Percentiles rank a stretch among this genome's conserved stretches.
phyloP scores from a whole-genome alignment of 2,888 invertebrate genomes.

The Sylvicola cinctus region DNA sequence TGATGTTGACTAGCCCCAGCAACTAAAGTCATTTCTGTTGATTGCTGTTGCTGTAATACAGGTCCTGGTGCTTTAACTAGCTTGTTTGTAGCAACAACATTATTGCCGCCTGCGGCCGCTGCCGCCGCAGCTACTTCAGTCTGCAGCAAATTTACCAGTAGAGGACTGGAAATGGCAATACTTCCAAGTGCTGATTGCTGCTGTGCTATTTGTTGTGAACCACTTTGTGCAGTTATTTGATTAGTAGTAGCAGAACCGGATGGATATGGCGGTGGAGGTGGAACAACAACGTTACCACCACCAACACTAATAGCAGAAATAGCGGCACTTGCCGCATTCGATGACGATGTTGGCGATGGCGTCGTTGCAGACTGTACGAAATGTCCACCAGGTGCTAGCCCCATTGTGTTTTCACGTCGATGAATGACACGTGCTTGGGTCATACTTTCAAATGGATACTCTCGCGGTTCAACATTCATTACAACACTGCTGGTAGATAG shows the following conservation, averaged over 20 bases:
- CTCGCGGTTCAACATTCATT: slow-evolving; percentile 27
- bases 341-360: slow-evolving; percentile 20
- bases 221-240: slow-evolving; percentile 5
- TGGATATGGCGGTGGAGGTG: slow-evolving; percentile 21
- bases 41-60: slow-evolving; percentile 9
- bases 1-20: neutral
- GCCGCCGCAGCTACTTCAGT: slow-evolving; percentile 38
- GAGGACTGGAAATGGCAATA: slow-evolving; percentile 68
- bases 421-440: slow-evolving; percentile 74
- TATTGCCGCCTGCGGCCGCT: slow-evolving; percentile 9
- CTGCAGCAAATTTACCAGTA: slow-evolving; percentile 78
- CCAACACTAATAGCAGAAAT: slow-evolving; percentile 2
- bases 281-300: slow-evolving; percentile 14
- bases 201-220: slow-evolving; percentile 9
- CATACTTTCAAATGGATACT: slow-evolving; percentile 81
- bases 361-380: slow-evolving; percentile 6
- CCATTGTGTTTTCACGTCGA: slow-evolving; percentile 40
- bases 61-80: slow-evolving; percentile 11
- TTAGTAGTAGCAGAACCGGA: slow-evolving; percentile 3
- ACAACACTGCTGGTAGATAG: slow-evolving; percentile 29
- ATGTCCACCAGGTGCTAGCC: slow-evolving; percentile 13
- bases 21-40: neutral
- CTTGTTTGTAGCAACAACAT: slow-evolving; percentile 13
- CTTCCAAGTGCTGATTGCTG: slow-evolving; percentile 19
- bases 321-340: slow-evolving; percentile 11